These are phyloP conservation scores for Gallinago nigripennis DNA, from an alignment of 2,797 vertebrate species.

Conservation along the genomic window DNA sequence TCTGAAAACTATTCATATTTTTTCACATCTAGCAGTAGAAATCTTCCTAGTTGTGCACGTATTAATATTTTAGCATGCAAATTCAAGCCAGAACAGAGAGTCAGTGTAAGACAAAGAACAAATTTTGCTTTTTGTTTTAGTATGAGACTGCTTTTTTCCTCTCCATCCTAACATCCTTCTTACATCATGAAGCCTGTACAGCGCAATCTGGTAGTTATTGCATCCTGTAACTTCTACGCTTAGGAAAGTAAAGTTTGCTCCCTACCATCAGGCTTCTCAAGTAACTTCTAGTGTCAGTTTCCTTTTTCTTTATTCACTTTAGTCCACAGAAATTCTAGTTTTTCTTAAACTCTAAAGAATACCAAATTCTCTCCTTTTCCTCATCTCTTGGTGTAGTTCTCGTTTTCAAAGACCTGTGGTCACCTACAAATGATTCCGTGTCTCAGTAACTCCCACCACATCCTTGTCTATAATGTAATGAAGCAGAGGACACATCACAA, in stretches of 20 bases:
- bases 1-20: background rate
- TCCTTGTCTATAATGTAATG: accelerated
- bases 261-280: background rate
- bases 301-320: background rate
- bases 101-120: background rate
- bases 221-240: background rate
- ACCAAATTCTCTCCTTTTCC: background rate
- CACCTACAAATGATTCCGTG: too few relatives aligned
- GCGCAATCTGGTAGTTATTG: background rate
- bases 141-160: background rate
- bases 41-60: background rate
- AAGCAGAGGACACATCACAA: accelerated
- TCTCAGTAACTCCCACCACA: accelerated
- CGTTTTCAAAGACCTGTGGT: background rate
- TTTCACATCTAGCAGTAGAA: background rate
- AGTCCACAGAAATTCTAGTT: background rate
- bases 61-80: background rate
- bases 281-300: background rate
- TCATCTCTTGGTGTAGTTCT: background rate
- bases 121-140: background rate
- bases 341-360: background rate
- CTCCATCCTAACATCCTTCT: background rate
- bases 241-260: background rate
- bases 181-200: background rate
- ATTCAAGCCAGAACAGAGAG: background rate